These are phyloP conservation scores for Hyperoplus immaculatus DNA, from an alignment of 2,797 vertebrate genomes.

Conservation along the genomic window DNA sequence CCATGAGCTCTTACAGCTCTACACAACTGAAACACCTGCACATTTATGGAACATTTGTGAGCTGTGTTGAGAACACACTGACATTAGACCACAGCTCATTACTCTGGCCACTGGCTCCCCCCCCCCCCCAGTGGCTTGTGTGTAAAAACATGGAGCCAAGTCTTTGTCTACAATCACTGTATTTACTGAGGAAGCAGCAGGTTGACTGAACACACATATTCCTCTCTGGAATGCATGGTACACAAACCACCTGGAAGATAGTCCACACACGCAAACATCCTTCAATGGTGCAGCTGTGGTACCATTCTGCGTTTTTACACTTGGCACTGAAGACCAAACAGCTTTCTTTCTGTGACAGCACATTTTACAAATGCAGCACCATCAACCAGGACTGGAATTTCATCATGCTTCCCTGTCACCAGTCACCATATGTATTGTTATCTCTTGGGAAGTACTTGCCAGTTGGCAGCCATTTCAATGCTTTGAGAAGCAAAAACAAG, in stretches of 20 bases:
- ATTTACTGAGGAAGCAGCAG: slow-evolving; percentile 13
- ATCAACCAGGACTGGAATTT: not conserved
- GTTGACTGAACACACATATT: slow-evolving; percentile 20
- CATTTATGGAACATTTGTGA: slow-evolving; percentile 21
- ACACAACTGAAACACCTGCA: slow-evolving; percentile 37
- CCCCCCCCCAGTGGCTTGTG: not conserved
- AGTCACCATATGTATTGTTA: not conserved
- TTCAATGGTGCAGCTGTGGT: not conserved
- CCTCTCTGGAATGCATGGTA: slow-evolving; percentile 4
- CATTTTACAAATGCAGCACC: not conserved
- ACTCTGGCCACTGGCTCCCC: not conserved
- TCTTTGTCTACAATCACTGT: not conserved
- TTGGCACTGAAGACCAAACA: not conserved
- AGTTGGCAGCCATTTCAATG: not conserved
- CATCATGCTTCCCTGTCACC: not conserved
- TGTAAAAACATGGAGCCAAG: not conserved
- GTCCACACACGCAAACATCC: slow-evolving; percentile 6
- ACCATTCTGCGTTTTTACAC: not conserved
- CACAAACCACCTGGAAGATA: slow-evolving; percentile 26
- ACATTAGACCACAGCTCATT: slow-evolving; percentile 37
- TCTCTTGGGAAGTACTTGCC: not conserved
- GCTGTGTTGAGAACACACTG: slow-evolving; percentile 15
- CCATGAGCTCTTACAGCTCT: not conserved
- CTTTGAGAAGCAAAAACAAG: not conserved
- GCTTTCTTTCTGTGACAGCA: not conserved